Evolutionary conservation across 2,113 vertebrate species (phyloP).

Genomic region (Trinectes maculatus): DNA sequence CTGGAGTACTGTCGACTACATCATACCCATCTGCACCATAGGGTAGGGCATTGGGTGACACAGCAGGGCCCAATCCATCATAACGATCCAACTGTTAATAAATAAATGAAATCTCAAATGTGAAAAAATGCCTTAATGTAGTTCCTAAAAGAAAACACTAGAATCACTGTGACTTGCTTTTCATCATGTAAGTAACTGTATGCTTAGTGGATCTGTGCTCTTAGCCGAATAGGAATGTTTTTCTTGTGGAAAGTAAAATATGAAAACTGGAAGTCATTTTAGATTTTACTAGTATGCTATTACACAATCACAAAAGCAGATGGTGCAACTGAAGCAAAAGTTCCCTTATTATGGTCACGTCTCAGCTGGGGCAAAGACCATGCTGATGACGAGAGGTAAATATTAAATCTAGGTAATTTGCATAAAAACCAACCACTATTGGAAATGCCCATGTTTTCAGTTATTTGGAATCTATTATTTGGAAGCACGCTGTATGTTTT

Average conservation of each 20-base stretch:
- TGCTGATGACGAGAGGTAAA: too few relatives aligned
- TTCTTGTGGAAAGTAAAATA: too few relatives aligned
- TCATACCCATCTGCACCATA: constrained; percentile 90
- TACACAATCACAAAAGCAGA: constrained; percentile 36
- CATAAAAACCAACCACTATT: not conserved
- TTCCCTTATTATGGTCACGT: not conserved
- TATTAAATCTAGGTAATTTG: not conserved
- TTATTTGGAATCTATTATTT: too few relatives aligned
- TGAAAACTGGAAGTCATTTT: too few relatives aligned
- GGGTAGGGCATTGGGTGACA: constrained; percentile 91
- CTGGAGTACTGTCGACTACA: constrained; percentile 89
- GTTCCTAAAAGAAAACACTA: not conserved
- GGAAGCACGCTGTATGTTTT: too few relatives aligned
- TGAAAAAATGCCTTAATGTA: not conserved
- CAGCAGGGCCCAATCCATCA: constrained; percentile 85
- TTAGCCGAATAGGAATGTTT: too few relatives aligned
- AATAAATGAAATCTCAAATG: not conserved
- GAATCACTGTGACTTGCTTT: not conserved
- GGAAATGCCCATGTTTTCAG: too few relatives aligned
- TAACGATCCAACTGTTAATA: constrained; percentile 82
- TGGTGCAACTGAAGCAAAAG: not conserved
- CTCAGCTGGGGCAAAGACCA: too few relatives aligned
- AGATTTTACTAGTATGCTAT: too few relatives aligned
- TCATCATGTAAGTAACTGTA: too few relatives aligned
- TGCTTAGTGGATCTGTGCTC: too few relatives aligned